These are phyloP conservation scores for Garra rufa DNA, from an alignment of 2,113 vertebrate species.

Conservation along the genomic window DNA sequence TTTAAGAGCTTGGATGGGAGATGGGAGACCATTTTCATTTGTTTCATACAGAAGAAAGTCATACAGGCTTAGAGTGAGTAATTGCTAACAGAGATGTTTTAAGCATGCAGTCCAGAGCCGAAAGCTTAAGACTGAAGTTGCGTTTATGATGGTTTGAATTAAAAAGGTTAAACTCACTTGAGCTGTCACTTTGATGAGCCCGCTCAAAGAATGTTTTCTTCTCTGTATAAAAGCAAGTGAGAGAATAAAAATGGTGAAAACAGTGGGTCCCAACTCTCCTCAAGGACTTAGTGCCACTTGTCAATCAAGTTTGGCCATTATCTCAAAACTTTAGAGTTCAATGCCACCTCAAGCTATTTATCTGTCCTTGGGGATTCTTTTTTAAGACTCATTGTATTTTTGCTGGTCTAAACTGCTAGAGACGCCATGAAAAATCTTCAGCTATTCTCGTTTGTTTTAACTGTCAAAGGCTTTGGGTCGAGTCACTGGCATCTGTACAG, in stretches of 20 bases:
- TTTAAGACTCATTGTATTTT: neutral
- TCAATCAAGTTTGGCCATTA: slow-evolving; percentile 9
- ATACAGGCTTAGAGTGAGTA: neutral
- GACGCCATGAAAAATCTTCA: slow-evolving; percentile 10
- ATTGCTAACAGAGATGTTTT: neutral
- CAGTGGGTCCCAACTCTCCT: neutral
- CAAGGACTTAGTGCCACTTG: neutral
- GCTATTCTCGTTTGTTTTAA: neutral
- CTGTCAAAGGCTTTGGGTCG: neutral
- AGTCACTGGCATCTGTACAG: neutral
- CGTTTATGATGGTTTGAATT: neutral
- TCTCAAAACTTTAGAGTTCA: neutral
- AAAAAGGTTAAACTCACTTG: slow-evolving; percentile 6
- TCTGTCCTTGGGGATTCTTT: neutral
- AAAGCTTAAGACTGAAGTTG: neutral
- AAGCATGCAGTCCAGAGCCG: neutral
- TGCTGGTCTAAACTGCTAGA: neutral
- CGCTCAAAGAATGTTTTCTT: neutral
- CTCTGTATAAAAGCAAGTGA: neutral
- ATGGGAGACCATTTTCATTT: neutral
- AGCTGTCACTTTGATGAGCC: neutral
- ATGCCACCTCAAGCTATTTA: slow-evolving; percentile 20
- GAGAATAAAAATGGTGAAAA: neutral
- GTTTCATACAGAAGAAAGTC: neutral
- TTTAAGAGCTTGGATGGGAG: neutral